These are phyloP conservation scores for Ptycholaimellus sp. DNA, from an alignment of 2,888 invertebrate species.

Conservation along the genomic window DNA sequence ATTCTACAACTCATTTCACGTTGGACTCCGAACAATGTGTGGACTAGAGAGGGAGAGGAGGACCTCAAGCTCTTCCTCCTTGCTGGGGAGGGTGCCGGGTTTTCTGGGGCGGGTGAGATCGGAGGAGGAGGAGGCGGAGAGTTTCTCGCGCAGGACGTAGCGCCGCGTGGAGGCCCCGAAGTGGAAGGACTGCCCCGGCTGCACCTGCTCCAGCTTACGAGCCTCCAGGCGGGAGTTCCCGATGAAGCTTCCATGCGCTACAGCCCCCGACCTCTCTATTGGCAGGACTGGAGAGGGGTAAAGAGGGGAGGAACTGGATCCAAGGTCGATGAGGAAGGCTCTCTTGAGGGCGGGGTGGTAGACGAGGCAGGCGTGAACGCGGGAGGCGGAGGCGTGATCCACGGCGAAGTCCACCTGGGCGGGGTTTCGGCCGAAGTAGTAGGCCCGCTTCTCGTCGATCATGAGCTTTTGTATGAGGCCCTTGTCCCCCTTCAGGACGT, in stretches of 20 bases:
- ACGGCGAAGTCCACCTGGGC: conserved; percentile 94
- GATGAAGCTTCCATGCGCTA: conserved; percentile 90
- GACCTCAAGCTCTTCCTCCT: conserved; percentile 79
- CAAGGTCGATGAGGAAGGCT: conserved; percentile 83
- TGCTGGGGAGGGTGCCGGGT: conserved; percentile 50
- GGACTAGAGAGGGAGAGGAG: no score
- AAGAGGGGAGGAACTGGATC: conserved; percentile 71
- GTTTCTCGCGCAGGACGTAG: conserved; percentile 55
- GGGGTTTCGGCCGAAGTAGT: conserved; percentile 84
- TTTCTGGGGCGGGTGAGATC: no score
- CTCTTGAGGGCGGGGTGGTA: conserved; percentile 83
- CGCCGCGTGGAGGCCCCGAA: conserved; percentile 90
- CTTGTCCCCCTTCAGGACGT: conserved; percentile 85
- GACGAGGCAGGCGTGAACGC: conserved; percentile 84
- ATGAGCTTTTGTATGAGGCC: conserved; percentile 70
- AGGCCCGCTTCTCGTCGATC: conserved; percentile 96
- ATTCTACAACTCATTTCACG: no score
- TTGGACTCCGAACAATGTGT: no score
- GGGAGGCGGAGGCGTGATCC: conserved; percentile 89
- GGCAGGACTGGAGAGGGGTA: no score
- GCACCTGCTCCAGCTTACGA: conserved; percentile 77
- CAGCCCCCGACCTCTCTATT: conserved; percentile 3
- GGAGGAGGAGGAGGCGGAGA: conserved; percentile 29
- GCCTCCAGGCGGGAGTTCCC: conserved; percentile 65
- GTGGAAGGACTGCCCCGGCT: conserved; percentile 75